Evolutionary conservation across 2,797 vertebrate species (phyloP), one percentile per base, ranked within the genome.

Genomic region (Tokudaia tokunoshimensis): DNA sequence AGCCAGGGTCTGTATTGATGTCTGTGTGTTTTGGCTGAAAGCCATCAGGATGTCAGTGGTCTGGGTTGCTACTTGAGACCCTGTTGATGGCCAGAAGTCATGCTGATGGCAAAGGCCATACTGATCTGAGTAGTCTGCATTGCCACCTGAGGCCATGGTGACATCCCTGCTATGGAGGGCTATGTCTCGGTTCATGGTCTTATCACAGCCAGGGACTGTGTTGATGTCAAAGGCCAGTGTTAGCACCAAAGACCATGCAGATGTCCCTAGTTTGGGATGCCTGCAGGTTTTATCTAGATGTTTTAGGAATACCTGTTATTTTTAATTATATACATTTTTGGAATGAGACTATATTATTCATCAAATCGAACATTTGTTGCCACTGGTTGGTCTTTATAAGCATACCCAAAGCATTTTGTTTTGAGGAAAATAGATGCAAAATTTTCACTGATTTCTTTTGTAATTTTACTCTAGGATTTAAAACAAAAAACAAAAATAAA

Each of bases 361-460:
- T 65, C 52, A 88, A 74, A 88, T 94, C 59, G n/a, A 91, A 6
- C 83, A 44, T 63, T 31, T 87, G 24, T 91, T 78, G 2, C 20
- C 7, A 50, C 22, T 93, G 57, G 6, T 50, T 95, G 55, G n/a
- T 79, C 65, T 97, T 96, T 91, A 55, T 55, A 82, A 82, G 80
- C 13, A 70, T 55, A 52, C 37, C 67, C 11, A 50, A 67, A 95
- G n/a, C 57, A 72, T 95, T 92, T 96, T 59, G 15, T 95, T 96
- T 80, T 96, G 37, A 96, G 50, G 24, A 93, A 94, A 94, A 65
- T 85, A 92, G 80, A 63, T 89, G 15, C 17, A 52, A 24, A 26
- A 31, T 95, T 94, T 96, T 76, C 34, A 97, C 50, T 93, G 84
- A 89, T 50, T 17, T 29, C 14, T 75, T 75, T 20, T 92, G 92